Evolutionary conservation across 1,140 invertebrate genomes (phyloP), one percentile per base, ranked within the genome.

Genomic region (Lerema accius): DNA sequence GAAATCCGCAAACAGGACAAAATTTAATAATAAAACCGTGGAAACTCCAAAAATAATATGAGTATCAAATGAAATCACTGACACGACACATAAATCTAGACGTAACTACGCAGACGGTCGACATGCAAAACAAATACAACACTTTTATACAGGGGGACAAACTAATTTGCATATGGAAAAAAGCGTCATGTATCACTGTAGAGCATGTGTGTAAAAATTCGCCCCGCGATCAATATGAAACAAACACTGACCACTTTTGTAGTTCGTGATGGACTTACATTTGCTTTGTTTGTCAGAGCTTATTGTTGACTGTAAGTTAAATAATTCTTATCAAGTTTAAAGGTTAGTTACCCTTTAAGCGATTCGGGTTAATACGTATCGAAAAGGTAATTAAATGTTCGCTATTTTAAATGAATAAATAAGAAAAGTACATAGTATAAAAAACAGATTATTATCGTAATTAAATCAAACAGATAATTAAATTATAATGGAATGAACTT

Each of bases 121-220:
- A 82, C 82, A 63, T 73, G 69, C 79, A 86, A 87, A 87, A 84
- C 84, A 86, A 87, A 85, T 80, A 81, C 67, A 65, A 69, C 73
- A 80, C 69, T 80, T 82, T 75, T 78, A 82, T 80, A 74, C 66
- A 67, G 73, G 82, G 83, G 81, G 71, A 79, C 71, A 74, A 71
- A 81, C 75, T 80, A 69, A 88, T 88, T 88, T 88, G 80, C 85
- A 86, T 88, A 88, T 80, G 81, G 79, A 79, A n/a, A n/a, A n/a
- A 82, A 82, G 63, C 64, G 72, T 80, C 69, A 79, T 84, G 78
- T 81, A 78, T 73, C 76, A 69, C 60, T 37, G 63, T 50, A 60
- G 68, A 51, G 70, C 46, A 65, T 69, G 64, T 63, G 65, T 70
- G 72, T 65, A 75, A 76, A 80, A 76, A 77, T 70, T 65, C 51